A percentile compares a stretch with the other conserved stretches of the same genome.
phyloP scores from a whole-genome alignment of 2,888 invertebrate species.

The Andrena marginata region DNA sequence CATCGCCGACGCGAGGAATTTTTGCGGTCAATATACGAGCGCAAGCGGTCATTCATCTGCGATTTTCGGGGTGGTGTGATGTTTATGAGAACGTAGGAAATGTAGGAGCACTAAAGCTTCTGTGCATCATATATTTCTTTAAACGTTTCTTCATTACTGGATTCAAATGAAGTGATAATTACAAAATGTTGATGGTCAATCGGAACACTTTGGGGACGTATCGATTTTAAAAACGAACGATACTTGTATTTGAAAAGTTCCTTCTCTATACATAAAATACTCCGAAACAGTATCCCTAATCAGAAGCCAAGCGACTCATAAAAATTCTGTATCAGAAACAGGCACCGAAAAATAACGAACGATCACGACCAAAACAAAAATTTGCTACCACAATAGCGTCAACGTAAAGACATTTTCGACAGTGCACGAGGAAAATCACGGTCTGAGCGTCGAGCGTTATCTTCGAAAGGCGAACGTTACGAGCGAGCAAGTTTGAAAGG shows the following conservation, averaged over 20 bases:
- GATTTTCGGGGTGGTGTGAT: conserved; percentile 1
- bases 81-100: neutral
- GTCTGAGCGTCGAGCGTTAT: conserved; percentile 6
- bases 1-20: conserved; percentile 17
- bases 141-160: neutral
- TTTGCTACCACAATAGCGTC: neutral
- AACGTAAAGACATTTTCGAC: neutral
- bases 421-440: conserved; percentile 7
- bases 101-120: neutral
- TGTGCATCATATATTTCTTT: neutral
- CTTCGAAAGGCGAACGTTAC: conserved; percentile 19
- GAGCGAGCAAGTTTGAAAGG: conserved; percentile 39
- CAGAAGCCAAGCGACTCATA: neutral
- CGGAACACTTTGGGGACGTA: too few relatives aligned
- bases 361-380: neutral
- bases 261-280: too few relatives aligned
- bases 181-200: too few relatives aligned
- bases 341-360: neutral
- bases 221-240: too few relatives aligned
- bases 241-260: too few relatives aligned
- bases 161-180: neutral
- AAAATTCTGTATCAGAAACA: neutral
- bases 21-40: neutral
- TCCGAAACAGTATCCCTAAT: too few relatives aligned
- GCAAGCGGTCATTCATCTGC: neutral